These are phyloP conservation scores for Lepus townsendii DNA, from an alignment of 2,797 vertebrate species.

Conservation along the genomic window DNA sequence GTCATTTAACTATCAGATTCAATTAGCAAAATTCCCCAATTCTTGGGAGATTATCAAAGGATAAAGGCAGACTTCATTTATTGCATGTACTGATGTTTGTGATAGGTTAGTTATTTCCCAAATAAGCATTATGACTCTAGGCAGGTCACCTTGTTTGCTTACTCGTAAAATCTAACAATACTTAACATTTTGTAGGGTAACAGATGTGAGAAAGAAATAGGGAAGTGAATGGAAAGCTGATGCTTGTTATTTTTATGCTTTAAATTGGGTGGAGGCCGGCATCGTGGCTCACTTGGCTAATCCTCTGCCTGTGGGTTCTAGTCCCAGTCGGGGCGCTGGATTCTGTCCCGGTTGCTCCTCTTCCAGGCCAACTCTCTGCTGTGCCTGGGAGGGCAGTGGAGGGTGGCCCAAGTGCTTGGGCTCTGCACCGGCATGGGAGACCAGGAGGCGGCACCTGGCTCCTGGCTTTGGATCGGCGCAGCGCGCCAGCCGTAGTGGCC, in stretches of 20 bases:
- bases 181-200: not conserved
- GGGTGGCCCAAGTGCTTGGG: no score
- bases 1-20: not conserved
- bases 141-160: not conserved
- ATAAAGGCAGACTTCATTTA: not conserved
- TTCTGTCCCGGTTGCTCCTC: no score
- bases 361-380: no score
- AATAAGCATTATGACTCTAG: not conserved
- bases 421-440: no score
- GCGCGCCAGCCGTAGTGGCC: no score
- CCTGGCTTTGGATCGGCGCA: no score
- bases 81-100: not conserved
- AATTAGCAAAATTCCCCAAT: not conserved
- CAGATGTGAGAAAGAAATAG: not conserved
- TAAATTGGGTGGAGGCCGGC: not conserved
- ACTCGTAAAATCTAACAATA: not conserved
- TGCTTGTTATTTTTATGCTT: not conserved
- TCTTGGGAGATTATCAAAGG: not conserved
- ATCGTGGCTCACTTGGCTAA: no score
- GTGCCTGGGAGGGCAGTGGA: no score
- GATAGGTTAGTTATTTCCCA: not conserved
- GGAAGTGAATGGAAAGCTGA: not conserved
- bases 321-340: no score
- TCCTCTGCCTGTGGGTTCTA: no score
- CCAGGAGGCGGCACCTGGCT: no score